Evolutionary conservation across 1,140 invertebrate genomes (phyloP).

Genomic region (Pseudomyrmex dendroicus): DNA sequence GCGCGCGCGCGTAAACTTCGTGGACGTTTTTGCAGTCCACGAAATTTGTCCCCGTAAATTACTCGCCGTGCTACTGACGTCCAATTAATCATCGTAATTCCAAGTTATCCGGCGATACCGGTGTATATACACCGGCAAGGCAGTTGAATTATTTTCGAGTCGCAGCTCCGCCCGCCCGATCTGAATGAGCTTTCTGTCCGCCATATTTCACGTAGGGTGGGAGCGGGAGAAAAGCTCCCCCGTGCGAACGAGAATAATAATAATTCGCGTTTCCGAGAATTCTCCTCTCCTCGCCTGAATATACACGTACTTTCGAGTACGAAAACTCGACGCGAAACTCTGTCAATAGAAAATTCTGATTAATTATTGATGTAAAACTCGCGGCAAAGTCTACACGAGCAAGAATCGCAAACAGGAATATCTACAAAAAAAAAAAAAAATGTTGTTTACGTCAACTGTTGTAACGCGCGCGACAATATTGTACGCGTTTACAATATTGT

Average conservation of each 20-base stretch:
- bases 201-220: background rate
- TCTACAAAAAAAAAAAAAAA: too few relatives aligned
- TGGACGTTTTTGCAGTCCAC: slow-evolving; percentile 46
- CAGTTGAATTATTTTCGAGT: slow-evolving; percentile 62
- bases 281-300: too few relatives aligned
- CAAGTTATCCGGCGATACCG: slow-evolving; percentile 55
- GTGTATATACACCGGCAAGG: slow-evolving; percentile 34
- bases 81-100: slow-evolving; percentile 74
- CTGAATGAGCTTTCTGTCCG: slow-evolving; percentile 41
- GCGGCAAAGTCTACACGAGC: too few relatives aligned
- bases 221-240: background rate
- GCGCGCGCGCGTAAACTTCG: slow-evolving; percentile 46
- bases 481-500: background rate
- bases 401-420: too few relatives aligned
- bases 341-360: too few relatives aligned
- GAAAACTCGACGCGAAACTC: background rate
- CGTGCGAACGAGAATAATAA: slow-evolving; percentile 18
- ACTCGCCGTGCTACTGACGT: slow-evolving; percentile 64
- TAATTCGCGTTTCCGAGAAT: slow-evolving; percentile 8
- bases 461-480: background rate
- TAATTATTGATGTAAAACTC: too few relatives aligned
- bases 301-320: too few relatives aligned
- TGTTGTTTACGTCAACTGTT: too few relatives aligned
- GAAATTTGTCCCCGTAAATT: slow-evolving; percentile 70
- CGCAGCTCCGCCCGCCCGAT: slow-evolving; percentile 43